A percentile compares a stretch with the other conserved stretches of the same genome.
These are phyloP conservation scores for Limnothrissa miodon DNA, from an alignment of 2,113 vertebrate genomes.

Conservation along the genomic window DNA sequence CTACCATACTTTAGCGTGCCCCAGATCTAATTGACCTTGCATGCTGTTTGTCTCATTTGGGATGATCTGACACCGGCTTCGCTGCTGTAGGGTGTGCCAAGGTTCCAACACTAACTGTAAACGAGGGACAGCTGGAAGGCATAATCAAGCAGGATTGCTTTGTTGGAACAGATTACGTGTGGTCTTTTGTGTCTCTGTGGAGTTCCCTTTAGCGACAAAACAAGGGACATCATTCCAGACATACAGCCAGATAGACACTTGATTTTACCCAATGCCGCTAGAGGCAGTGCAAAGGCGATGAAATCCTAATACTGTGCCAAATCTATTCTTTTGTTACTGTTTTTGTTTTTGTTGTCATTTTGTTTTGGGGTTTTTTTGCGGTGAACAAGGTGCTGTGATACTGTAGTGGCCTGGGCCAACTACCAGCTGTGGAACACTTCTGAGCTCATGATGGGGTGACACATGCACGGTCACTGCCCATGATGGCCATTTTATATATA, in stretches of 20 bases:
- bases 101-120: background rate
- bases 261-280: background rate
- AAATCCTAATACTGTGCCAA: slow-evolving; percentile 58
- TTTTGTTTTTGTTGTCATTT: no score
- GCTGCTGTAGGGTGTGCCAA: background rate
- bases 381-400: slow-evolving; percentile 40
- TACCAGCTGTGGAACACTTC: background rate
- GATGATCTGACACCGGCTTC: background rate
- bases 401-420: slow-evolving; percentile 24
- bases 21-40: background rate
- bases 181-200: background rate
- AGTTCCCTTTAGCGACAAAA: background rate
- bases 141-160: background rate
- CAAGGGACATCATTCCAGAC: background rate
- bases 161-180: background rate
- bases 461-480: background rate
- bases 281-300: background rate
- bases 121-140: background rate
- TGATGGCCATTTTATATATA: background rate
- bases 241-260: background rate
- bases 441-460: slow-evolving; percentile 8
- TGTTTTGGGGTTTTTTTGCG: slow-evolving; percentile 12
- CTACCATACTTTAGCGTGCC: no score
- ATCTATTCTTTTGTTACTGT: slow-evolving; percentile 32
- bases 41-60: background rate